Conservation (phyloP, 2,113 vertebrate genomes). For the Porphyrio hochstetteri region DNA sequence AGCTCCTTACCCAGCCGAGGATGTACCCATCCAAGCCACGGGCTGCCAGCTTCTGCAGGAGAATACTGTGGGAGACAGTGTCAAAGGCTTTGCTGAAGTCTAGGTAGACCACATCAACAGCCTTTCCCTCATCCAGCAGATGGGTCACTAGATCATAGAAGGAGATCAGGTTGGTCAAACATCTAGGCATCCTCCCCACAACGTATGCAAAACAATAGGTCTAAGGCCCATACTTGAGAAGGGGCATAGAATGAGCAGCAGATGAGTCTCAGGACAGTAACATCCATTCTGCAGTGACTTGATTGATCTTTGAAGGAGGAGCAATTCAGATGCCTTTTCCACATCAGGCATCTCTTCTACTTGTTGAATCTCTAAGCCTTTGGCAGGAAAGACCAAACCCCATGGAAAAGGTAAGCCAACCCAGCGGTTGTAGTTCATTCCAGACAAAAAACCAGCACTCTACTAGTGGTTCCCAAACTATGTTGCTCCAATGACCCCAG, state of each 20-base stretch:
- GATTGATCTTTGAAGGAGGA: not conserved
- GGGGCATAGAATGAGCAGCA: not conserved
- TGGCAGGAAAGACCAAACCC: not conserved
- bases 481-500: not conserved
- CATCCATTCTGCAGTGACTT: not conserved
- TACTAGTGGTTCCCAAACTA: not conserved
- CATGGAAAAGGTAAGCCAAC: not conserved
- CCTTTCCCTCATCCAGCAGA: too few relatives aligned
- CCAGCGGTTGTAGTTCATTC: not conserved
- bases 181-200: not conserved
- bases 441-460: not conserved
- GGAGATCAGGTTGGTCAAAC: too few relatives aligned
- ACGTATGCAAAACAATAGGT: not conserved
- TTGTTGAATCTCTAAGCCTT: not conserved
- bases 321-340: not conserved
- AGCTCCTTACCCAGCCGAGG: too few relatives aligned
- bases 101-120: too few relatives aligned
- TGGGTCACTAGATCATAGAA: too few relatives aligned
- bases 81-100: too few relatives aligned
- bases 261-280: rapidly evolving
- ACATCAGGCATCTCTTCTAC: not conserved
- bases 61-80: too few relatives aligned
- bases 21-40: too few relatives aligned
- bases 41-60: too few relatives aligned
- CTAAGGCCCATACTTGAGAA: not conserved